Conservation (phyloP, 2,888 invertebrate species). For the Anthrax anthrax region DNA sequence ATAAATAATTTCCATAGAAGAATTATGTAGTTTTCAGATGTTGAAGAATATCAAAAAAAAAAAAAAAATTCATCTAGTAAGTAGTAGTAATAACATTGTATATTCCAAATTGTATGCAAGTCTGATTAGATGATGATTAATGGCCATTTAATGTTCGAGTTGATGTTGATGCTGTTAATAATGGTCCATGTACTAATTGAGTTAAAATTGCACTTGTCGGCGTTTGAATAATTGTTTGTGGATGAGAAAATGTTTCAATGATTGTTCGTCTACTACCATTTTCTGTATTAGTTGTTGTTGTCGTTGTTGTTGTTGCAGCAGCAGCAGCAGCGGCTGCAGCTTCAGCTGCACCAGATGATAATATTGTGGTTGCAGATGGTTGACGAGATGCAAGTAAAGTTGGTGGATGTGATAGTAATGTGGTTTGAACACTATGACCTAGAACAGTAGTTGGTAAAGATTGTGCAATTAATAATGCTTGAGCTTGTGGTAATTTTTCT, state of each 20-base stretch:
- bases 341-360: neutral
- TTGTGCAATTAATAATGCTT: slow-evolving; percentile 22
- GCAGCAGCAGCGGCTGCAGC: neutral
- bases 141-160: slow-evolving; percentile 4
- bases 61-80: no score
- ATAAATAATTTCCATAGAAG: no score
- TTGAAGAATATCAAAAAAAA: no score
- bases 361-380: slow-evolving; percentile 11
- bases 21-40: no score
- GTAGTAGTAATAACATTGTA: no score
- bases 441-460: slow-evolving; percentile 21
- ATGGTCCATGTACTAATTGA: slow-evolving; percentile 25
- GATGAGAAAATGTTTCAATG: slow-evolving; percentile 19
- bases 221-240: slow-evolving; percentile 19
- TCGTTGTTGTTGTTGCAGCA: neutral
- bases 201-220: slow-evolving; percentile 23
- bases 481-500: slow-evolving; percentile 19
- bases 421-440: slow-evolving; percentile 28
- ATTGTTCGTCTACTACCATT: slow-evolving; percentile 9
- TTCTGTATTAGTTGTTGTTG: slow-evolving; percentile 17
- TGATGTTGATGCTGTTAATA: slow-evolving; percentile 15
- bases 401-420: slow-evolving; percentile 27
- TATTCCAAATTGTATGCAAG: no score
- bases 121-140: neutral
- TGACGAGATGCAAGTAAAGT: slow-evolving; percentile 22